A percentile compares a stretch with the other conserved stretches of the same genome.
Conservation (phyloP, 2,797 vertebrate genomes). For the Paguma larvata region DNA sequence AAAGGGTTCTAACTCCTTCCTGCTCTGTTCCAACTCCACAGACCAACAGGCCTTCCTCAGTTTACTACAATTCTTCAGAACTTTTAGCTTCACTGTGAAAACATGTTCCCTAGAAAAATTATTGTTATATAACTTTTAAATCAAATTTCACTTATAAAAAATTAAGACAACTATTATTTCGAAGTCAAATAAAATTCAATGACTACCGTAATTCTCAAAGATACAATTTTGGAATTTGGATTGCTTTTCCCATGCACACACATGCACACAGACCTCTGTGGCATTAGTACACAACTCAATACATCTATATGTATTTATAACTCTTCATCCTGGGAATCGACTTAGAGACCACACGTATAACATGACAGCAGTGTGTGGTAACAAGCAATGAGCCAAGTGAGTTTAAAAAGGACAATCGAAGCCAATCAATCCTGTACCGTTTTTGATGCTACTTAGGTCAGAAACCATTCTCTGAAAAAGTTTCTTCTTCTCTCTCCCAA, state of each 20-base stretch:
- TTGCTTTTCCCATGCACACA: background rate
- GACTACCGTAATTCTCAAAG: background rate
- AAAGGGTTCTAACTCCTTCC: constrained; percentile 66
- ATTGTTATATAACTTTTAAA: constrained; percentile 54
- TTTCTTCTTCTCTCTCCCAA: constrained; percentile 65
- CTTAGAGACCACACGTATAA: background rate
- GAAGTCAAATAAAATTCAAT: constrained; percentile 28
- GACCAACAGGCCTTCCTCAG: constrained; percentile 36
- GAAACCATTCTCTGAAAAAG: constrained; percentile 6
- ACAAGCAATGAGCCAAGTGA: constrained; percentile 58
- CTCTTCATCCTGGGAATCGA: background rate
- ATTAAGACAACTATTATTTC: constrained; percentile 30
- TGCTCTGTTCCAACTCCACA: constrained; percentile 57
- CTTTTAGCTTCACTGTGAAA: constrained; percentile 44
- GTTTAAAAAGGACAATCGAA: constrained; percentile 59
- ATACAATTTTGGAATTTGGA: background rate
- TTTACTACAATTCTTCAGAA: constrained; percentile 64
- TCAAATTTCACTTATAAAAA: constrained; percentile 49
- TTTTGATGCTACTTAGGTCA: background rate
- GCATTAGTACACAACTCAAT: background rate
- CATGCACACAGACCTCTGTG: background rate
- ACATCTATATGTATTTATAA: constrained; percentile 14
- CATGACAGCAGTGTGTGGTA: background rate
- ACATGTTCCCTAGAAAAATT: constrained; percentile 66
- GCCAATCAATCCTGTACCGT: constrained; percentile 5